phyloP scores from a whole-genome alignment of 2,797 vertebrate genomes.

The Crax fasciolata region DNA sequence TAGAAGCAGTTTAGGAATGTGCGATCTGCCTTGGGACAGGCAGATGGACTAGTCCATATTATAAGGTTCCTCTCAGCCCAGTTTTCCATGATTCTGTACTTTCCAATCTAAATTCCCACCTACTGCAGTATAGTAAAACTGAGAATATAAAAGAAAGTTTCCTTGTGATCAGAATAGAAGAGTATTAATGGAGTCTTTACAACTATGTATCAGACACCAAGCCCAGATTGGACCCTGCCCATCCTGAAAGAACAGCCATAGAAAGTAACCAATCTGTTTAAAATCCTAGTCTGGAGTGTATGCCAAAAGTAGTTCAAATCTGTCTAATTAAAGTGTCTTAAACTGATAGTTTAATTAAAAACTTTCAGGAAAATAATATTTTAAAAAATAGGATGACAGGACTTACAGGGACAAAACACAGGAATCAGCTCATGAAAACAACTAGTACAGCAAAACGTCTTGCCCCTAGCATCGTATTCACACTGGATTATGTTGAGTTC shows the following conservation, averaged over 20 bases:
- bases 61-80: neutral
- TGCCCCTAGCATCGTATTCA: neutral
- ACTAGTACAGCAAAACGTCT: neutral
- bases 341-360: neutral
- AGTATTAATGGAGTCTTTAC: neutral
- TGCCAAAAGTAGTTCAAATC: neutral
- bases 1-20: neutral
- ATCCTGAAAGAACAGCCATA: neutral
- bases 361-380: neutral
- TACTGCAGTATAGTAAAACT: neutral
- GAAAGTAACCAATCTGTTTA: neutral
- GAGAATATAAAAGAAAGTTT: neutral
- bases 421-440: neutral
- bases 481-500: neutral
- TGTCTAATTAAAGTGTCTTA: neutral
- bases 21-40: neutral
- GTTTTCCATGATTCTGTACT: neutral
- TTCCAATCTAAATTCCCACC: neutral
- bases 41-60: neutral
- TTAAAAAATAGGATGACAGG: neutral
- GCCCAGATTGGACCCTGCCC: neutral
- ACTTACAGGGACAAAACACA: neutral
- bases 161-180: neutral
- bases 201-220: neutral
- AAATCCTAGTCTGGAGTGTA: neutral